phyloP scores from a whole-genome alignment of 2,888 invertebrate genomes.

The Leuctra nigra region DNA sequence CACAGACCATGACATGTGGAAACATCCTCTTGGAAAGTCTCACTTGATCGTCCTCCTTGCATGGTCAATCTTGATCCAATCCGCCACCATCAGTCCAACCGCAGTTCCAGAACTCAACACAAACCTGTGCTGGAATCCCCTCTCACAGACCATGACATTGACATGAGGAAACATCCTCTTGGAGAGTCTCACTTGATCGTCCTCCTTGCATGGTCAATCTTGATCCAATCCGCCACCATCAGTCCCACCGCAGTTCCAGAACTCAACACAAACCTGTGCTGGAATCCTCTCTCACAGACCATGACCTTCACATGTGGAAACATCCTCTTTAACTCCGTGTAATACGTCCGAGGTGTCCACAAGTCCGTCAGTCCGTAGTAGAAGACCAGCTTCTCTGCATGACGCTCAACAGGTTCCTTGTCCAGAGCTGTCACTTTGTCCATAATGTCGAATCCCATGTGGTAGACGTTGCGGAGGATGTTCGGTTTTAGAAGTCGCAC shows the following conservation, averaged over 20 bases:
- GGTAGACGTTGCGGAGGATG: constrained; percentile 51
- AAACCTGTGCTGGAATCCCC: too few species aligned
- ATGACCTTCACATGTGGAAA: constrained; percentile 55
- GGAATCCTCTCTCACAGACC: constrained; percentile 52
- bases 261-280: constrained; percentile 77
- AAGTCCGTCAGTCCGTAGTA: constrained; percentile 74
- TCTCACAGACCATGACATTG: too few species aligned
- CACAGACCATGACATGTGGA: too few species aligned
- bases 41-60: too few species aligned
- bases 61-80: too few species aligned
- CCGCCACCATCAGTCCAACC: too few species aligned
- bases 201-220: neutral
- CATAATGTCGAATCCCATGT: constrained; percentile 75
- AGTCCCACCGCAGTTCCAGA: constrained; percentile 52
- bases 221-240: constrained; percentile 27
- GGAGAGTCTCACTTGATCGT: neutral
- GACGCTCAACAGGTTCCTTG: constrained; percentile 48
- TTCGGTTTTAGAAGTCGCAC: constrained; percentile 21
- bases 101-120: too few species aligned
- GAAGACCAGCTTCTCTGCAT: constrained; percentile 61
- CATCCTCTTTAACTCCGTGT: constrained; percentile 52
- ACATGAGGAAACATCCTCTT: too few species aligned
- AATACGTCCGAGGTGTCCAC: constrained; percentile 76
- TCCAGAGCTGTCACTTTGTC: constrained; percentile 62
- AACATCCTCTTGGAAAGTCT: too few species aligned